These are phyloP conservation scores for Oligia fasciuncula DNA, from an alignment of 2,888 invertebrate genomes.

Conservation along the genomic window DNA sequence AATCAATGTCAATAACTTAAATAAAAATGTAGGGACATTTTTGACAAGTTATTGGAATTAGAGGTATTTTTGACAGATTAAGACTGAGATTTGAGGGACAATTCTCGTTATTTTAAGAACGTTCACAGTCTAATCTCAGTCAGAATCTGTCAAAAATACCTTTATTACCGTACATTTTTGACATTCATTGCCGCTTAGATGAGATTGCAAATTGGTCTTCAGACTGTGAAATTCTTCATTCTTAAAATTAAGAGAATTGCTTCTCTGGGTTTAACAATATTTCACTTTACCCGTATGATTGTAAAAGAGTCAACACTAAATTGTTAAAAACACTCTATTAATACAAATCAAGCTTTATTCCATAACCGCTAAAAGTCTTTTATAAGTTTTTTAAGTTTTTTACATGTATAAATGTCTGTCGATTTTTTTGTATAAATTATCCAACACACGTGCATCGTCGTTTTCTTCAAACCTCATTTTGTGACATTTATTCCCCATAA, in stretches of 20 bases:
- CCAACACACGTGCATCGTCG: conserved; percentile 6
- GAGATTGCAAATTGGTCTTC: too few relatives aligned
- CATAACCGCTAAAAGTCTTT: conserved; percentile 17
- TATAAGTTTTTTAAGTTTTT: too few relatives aligned
- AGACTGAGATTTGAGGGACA: too few relatives aligned
- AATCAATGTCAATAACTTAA: neutral
- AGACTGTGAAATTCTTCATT: too few relatives aligned
- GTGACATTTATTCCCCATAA: conserved; percentile 34
- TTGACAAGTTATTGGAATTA: too few relatives aligned
- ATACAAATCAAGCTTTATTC: conserved; percentile 31
- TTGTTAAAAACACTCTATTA: conserved; percentile 15
- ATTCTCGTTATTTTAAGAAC: too few relatives aligned
- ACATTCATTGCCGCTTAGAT: too few relatives aligned
- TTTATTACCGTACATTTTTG: too few relatives aligned
- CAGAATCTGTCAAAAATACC: too few relatives aligned
- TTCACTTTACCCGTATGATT: neutral
- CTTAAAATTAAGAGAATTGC: too few relatives aligned
- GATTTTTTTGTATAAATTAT: conserved; percentile 32
- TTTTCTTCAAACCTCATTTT: conserved; percentile 33
- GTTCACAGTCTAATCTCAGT: too few relatives aligned
- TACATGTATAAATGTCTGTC: conserved; percentile 13
- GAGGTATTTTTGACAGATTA: too few relatives aligned
- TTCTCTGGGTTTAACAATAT: neutral
- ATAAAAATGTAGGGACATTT: neutral
- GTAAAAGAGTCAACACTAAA: conserved; percentile 21